Evolutionary conservation across 2,113 vertebrate genomes (phyloP), one percentile per base, ranked within the genome.

Genomic region (Mionectes macconnelli): DNA sequence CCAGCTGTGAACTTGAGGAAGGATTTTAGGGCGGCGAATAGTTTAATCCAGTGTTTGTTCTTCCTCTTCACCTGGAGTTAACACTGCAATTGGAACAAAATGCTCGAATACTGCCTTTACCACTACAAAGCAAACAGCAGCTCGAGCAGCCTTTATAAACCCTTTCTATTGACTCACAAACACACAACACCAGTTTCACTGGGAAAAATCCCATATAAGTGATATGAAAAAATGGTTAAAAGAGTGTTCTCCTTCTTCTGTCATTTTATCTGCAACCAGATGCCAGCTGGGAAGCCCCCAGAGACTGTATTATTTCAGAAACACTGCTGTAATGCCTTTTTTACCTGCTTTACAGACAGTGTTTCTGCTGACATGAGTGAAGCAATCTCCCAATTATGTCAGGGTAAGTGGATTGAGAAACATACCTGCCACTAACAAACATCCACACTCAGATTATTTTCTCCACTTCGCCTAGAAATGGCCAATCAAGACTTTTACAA

Each of bases 401-500:
- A 68, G 45, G 37, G 11, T 68, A 87, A 96, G 94, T 45, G 77
- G 80, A 89, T 91, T 69, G 60, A 84, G 64, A 68, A 89, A 31
- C 62, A 57, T 79, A 79, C 87, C 85, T 72, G 73, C 83, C 85
- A 33, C 80, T 64, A 78, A 68, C 77, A 96, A 92, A 88, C 77
- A 94, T 57, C 80, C 62, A 42, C 3, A 2, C 74, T 92, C 8
- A 13, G 37, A 62, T 94, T 89, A 90, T 95, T 92, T 87, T 76
- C 72, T 74, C 77, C 62, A 66, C 35, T 92, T 95, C 81, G 85
- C 78, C 79, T 96, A 22, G 47, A 78, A 89, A 90, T 90, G 88
- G 94, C 85, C 89, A 95, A 89, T 95, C 90, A 89, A 73, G 95
- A 22, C 59, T 95, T 96, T 84, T 84, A 84, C 70, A 80, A 68